Percentiles rank a stretch among this genome's conserved stretches.
phyloP scores from a whole-genome alignment of 92 coral and sea anemone genomes.

The Epizoanthus rinbou region DNA sequence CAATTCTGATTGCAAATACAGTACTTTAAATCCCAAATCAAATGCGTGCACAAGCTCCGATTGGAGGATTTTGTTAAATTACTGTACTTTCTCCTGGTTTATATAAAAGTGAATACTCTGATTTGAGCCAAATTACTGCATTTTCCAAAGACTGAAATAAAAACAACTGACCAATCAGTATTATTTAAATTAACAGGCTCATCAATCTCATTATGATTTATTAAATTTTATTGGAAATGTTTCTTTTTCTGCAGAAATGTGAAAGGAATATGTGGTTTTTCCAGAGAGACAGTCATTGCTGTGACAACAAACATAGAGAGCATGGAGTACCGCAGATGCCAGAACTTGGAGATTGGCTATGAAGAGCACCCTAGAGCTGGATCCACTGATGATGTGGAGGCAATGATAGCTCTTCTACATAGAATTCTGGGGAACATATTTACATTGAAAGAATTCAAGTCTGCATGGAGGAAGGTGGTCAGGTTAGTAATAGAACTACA shows the following conservation, averaged over 20 bases:
- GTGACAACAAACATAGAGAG: slow-evolving; percentile 75
- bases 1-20: no score
- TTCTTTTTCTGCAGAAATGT: slow-evolving; percentile 49
- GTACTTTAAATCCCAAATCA: no score
- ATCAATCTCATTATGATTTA: background rate
- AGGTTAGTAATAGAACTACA: slow-evolving; percentile 41
- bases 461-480: slow-evolving; percentile 62
- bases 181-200: background rate
- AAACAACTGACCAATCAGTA: no score
- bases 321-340: slow-evolving; percentile 59
- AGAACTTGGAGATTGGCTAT: slow-evolving; percentile 52
- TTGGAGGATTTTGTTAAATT: no score
- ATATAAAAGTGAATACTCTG: no score
- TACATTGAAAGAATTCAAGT: slow-evolving; percentile 63
- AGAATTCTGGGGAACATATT: slow-evolving; percentile 60
- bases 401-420: slow-evolving; percentile 57
- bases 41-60: no score
- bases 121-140: no score
- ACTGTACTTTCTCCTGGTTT: no score
- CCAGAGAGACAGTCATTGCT: slow-evolving; percentile 70
- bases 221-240: background rate
- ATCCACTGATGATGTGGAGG: slow-evolving; percentile 70
- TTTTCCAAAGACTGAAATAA: no score
- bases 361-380: slow-evolving; percentile 75
- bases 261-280: slow-evolving; percentile 67